These are phyloP conservation scores for Lymantria dispar DNA, from an alignment of 2,888 invertebrate genomes.

Conservation along the genomic window DNA sequence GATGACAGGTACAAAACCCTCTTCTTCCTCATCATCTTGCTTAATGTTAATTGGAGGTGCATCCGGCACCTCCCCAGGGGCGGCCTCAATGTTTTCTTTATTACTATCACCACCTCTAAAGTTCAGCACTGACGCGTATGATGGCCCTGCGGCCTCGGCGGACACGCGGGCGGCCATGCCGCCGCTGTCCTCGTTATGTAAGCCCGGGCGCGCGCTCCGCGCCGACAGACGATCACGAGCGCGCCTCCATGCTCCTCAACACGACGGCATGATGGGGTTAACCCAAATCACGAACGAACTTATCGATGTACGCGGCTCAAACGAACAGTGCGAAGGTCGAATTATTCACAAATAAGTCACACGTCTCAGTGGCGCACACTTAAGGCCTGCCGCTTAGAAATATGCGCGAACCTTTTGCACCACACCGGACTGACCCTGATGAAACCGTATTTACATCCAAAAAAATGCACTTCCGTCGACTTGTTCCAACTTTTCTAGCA, in stretches of 20 bases:
- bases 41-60: constrained; percentile 47
- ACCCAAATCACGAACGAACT: constrained; percentile 65
- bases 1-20: constrained; percentile 77
- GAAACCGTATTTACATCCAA: constrained; percentile 80
- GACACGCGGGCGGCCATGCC: constrained; percentile 82
- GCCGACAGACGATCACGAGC: constrained; percentile 82
- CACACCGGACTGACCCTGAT: constrained; percentile 78
- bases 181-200: constrained; percentile 79
- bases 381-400: constrained; percentile 52
- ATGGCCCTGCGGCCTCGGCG: constrained; percentile 83
- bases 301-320: constrained; percentile 55
- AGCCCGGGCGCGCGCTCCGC: constrained; percentile 81
- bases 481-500: constrained; percentile 62
- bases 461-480: constrained; percentile 76
- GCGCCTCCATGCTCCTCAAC: constrained; percentile 79
- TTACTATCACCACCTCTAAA: constrained; percentile 82
- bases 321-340: constrained; percentile 64
- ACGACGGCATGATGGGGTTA: constrained; percentile 75
- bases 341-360: constrained; percentile 48
- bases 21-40: constrained; percentile 66
- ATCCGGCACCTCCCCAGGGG: constrained; percentile 61
- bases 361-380: constrained; percentile 47
- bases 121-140: constrained; percentile 88
- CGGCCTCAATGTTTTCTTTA: constrained; percentile 82
- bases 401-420: constrained; percentile 65